These are phyloP conservation scores for Pollenia angustigena DNA, from an alignment of 2,888 invertebrate species.

Conservation along the genomic window DNA sequence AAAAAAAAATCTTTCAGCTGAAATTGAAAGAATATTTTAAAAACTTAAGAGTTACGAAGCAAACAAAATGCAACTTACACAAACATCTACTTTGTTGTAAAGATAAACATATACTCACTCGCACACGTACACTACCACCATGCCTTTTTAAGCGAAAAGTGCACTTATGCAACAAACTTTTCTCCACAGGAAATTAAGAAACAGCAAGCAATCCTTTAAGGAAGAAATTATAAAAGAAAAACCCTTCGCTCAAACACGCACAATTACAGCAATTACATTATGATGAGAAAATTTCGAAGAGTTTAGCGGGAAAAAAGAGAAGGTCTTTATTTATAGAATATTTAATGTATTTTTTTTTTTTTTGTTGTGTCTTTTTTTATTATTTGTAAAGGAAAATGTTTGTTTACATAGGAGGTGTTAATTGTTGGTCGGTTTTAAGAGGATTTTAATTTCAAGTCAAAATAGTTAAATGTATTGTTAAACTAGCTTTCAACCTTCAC, in stretches of 20 bases:
- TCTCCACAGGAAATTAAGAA: conserved; percentile 78
- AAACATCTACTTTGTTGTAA: background rate
- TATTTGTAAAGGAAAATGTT: background rate
- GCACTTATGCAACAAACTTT: conserved; percentile 76
- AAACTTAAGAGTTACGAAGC: conserved; percentile 56
- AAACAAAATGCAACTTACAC: conserved; percentile 14
- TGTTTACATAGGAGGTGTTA: background rate
- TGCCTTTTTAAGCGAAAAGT: conserved; percentile 71
- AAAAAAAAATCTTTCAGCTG: too few relatives aligned
- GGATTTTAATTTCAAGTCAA: too few relatives aligned
- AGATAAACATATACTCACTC: too few relatives aligned
- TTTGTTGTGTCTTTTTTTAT: background rate
- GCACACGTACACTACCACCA: conserved; percentile 7
- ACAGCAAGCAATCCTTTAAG: too few relatives aligned
- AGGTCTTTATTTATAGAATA: too few relatives aligned
- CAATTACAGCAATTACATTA: background rate
- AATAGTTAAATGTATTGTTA: too few relatives aligned
- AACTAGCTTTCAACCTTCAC: too few relatives aligned
- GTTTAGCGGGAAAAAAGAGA: conserved; percentile 12
- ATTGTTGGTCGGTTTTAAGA: too few relatives aligned
- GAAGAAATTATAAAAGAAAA: too few relatives aligned
- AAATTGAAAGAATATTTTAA: conserved; percentile 50
- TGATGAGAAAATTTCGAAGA: conserved; percentile 47
- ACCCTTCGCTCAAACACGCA: conserved; percentile 28
- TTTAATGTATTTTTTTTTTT: too few relatives aligned